Base-by-base conservation (phyloP, 2,888 invertebrate species). In the Anagyrus pseudococci region DNA sequence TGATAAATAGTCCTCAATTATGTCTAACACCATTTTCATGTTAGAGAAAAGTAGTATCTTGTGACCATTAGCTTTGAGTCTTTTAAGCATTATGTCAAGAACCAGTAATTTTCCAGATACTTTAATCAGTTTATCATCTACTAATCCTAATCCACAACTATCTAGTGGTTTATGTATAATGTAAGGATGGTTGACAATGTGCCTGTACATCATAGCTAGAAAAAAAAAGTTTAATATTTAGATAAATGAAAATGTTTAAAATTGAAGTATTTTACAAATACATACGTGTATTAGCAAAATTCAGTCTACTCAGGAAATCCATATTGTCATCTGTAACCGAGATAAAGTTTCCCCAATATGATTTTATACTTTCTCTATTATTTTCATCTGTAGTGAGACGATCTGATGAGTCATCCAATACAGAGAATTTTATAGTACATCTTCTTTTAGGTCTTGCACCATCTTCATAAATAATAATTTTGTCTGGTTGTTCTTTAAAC, bases 1-100 rank as follows among this genome's bases (percentile, higher is more conserved):
- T 0, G 75, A 71, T 54, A 88, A 80, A 73, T 85, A 88, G 69
- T 90, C 89, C 74, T 88, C 87, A 1, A 91, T 73, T 7, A 90
- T 76, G 73, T 90, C 87, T 60, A 91, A 74, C 75, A 89, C 81
- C 68, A 82, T 82, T 0, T 83, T 85, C 82, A 88, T 84, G 56
- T 88, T 89, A 43, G 88, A 87, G 78, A 90, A 91, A 19, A 91
- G 74, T 19, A 91, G 78, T 26, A 89, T 85, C 85, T 87, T 82
- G 62, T 83, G 83, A 0, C 83, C 82, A 1, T 70, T 64, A 1
- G 72, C 70, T 65, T 85, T 84, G 4, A 91, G 79, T 69, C 84
- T 84, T 0, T 75, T 67, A 58, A 90, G 74, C 82, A 91, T 82
- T 8, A 83, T 83, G 73, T 90, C 89, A 41, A 90, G 74, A 0